These are phyloP conservation scores for Pyrochroa serraticornis DNA, from an alignment of 2,888 invertebrate species.

Conservation along the genomic window DNA sequence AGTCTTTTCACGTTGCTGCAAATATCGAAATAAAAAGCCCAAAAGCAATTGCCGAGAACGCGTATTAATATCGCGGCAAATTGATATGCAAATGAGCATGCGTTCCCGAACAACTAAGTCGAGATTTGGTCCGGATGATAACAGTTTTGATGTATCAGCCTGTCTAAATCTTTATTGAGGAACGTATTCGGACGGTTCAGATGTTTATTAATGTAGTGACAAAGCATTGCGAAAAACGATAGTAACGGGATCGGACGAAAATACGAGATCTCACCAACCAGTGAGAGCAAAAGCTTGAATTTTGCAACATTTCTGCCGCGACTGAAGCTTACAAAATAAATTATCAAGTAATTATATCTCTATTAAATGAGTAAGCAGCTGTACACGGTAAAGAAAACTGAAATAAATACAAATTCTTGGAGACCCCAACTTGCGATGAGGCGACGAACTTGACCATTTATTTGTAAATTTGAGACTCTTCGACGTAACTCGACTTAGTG, in stretches of 20 bases:
- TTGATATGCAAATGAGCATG: slow-evolving; percentile 18
- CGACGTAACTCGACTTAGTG: no score
- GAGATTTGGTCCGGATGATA: slow-evolving; percentile 3
- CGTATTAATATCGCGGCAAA: slow-evolving; percentile 20
- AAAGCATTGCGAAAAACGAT: no score
- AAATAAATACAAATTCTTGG: no score
- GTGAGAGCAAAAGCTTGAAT: no score
- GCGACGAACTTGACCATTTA: no score
- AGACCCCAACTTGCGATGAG: no score
- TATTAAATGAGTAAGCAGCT: no score
- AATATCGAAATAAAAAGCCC: slow-evolving; percentile 6
- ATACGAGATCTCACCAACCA: background rate
- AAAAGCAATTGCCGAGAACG: slow-evolving; percentile 7
- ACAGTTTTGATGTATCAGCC: slow-evolving; percentile 5
- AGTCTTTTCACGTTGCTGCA: slow-evolving; percentile 1
- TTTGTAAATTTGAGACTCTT: no score
- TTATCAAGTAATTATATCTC: no score
- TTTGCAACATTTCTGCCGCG: no score
- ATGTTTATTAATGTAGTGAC: slow-evolving; percentile 3
- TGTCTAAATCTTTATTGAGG: slow-evolving; percentile 1
- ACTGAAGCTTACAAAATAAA: no score
- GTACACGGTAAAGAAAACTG: no score
- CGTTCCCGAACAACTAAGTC: background rate
- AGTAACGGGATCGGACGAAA: background rate
- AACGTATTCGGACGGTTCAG: background rate